Percentiles rank a stretch among this genome's conserved stretches.
Conservation (phyloP, 1,140 invertebrate species). For the Cherax destructor region DNA sequence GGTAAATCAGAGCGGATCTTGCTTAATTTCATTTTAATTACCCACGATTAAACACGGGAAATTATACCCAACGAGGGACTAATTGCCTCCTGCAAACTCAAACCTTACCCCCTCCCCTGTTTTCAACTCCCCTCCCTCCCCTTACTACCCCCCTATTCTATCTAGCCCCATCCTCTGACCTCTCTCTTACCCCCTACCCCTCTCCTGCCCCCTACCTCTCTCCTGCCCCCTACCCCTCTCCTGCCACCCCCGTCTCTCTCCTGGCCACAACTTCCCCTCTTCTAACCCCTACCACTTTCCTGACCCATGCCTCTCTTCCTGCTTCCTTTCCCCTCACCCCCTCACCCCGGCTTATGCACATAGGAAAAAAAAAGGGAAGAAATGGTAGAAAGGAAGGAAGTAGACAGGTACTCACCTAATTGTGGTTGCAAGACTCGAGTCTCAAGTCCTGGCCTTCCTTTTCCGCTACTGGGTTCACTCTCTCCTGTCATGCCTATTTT, state of each 20-base stretch:
- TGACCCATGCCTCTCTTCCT: too few relatives aligned
- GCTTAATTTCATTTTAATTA: conserved; percentile 64
- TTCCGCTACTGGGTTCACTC: too few relatives aligned
- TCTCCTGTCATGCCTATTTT: too few relatives aligned
- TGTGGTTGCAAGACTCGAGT: too few relatives aligned
- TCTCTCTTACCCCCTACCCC: not conserved
- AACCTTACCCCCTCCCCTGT: not conserved
- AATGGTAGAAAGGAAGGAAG: not conserved
- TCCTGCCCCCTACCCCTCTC: not conserved
- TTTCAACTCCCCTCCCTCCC: conserved; percentile 1
- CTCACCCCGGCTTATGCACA: not conserved
- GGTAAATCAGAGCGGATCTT: conserved; percentile 55
- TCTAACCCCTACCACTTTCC: not conserved
- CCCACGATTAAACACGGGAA: conserved; percentile 58
- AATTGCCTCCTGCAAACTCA: conserved; percentile 59
- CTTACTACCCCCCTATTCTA: not conserved
- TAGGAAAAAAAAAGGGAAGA: not conserved
- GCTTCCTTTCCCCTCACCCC: not conserved
- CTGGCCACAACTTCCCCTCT: not conserved
- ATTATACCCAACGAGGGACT: conserved; percentile 63
- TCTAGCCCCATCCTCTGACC: not conserved
- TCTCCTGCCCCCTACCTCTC: not conserved
- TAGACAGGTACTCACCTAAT: too few relatives aligned
- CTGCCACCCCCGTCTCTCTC: too few relatives aligned
- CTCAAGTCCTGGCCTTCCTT: too few relatives aligned